These are phyloP conservation scores for Cebus imitator DNA, from an alignment of 2,113 vertebrate genomes.

Conservation along the genomic window DNA sequence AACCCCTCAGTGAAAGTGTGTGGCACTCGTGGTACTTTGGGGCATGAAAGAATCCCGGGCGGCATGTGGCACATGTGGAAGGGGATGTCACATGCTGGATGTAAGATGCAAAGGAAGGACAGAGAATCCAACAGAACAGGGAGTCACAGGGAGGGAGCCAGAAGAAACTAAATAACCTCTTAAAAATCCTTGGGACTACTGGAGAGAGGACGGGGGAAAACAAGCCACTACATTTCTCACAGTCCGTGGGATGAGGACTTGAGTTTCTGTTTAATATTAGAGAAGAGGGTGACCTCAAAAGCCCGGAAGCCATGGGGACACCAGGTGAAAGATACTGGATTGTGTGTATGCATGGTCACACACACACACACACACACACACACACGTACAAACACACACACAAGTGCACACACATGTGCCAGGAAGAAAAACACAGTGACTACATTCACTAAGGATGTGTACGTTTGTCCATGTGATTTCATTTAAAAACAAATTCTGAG, in stretches of 20 bases:
- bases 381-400: too few species aligned
- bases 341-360: neutral
- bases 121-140: neutral
- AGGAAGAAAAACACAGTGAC: neutral
- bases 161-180: neutral
- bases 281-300: neutral
- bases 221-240: neutral
- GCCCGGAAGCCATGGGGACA: accelerated
- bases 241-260: neutral
- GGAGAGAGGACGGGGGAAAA: neutral
- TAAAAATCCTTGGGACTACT: neutral
- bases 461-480: neutral
- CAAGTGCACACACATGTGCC: neutral
- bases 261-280: neutral
- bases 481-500: neutral
- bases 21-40: too few species aligned
- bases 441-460: neutral
- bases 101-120: neutral
- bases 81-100: accelerated
- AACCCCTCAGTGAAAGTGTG: neutral
- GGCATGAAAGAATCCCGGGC: neutral
- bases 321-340: neutral
- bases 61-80: neutral
- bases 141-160: neutral
- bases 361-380: too few species aligned